phyloP scores from a whole-genome alignment of 2,797 vertebrate species.

The Nyctibius grandis region DNA sequence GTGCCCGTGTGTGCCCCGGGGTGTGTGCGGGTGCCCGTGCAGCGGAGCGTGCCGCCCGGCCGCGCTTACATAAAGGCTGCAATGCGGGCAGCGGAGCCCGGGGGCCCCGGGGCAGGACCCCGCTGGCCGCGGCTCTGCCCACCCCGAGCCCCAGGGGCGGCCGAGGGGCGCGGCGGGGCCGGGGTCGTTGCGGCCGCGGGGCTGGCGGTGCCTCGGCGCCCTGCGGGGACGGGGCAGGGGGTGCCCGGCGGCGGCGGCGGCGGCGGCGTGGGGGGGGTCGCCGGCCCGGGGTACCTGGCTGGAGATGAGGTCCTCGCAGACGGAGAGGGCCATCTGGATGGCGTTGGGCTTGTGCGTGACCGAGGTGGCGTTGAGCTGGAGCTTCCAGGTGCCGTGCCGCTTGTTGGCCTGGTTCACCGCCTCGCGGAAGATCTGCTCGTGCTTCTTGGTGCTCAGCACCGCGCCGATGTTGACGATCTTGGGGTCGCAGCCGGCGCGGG shows the following conservation, averaged over 20 bases:
- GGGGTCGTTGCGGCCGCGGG: too few species aligned
- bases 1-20: background rate
- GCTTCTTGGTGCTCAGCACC: conserved; percentile 94
- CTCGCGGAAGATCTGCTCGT: conserved; percentile 94
- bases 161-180: too few species aligned
- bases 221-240: background rate
- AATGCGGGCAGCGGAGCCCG: conserved; percentile 44
- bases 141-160: background rate
- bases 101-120: background rate
- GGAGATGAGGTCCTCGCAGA: conserved; percentile 98
- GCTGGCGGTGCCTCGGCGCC: background rate
- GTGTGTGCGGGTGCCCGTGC: background rate
- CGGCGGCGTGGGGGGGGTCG: background rate
- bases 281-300: conserved; percentile 82
- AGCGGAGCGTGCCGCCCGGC: background rate
- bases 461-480: conserved; percentile 96
- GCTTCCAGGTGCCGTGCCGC: conserved; percentile 90
- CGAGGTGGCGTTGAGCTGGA: conserved; percentile 95
- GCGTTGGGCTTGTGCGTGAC: conserved; percentile 97
- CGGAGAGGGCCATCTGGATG: conserved; percentile 97
- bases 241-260: background rate
- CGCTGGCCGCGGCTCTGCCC: background rate
- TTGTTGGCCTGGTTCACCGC: conserved; percentile 93
- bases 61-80: conserved; percentile 67
- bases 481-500: conserved; percentile 90